Evolutionary conservation across 1,140 invertebrate genomes (phyloP).

Genomic region (Neodiprion fabricii): DNA sequence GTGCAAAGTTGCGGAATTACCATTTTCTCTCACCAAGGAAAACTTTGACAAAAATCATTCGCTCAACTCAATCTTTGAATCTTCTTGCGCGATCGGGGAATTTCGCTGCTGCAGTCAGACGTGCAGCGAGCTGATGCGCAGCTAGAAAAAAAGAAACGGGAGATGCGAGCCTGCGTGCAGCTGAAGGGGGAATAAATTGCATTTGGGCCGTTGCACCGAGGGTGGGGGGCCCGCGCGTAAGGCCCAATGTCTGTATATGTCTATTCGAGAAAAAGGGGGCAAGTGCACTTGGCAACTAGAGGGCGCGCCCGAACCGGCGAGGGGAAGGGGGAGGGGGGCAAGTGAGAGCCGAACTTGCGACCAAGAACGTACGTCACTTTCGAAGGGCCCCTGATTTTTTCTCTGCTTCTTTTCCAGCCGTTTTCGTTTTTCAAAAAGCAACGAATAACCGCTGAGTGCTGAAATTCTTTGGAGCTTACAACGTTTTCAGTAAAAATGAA

Average conservation of each 20-base stretch:
- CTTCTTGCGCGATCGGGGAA: conserved; percentile 21
- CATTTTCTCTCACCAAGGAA: too few relatives aligned
- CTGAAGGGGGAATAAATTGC: conserved; percentile 51
- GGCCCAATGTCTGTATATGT: conserved; percentile 29
- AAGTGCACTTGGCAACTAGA: conserved; percentile 59
- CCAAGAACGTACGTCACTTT: background rate
- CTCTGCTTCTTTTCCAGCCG: too few relatives aligned
- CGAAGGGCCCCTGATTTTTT: background rate
- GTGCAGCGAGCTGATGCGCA: too few relatives aligned
- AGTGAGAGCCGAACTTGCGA: conserved; percentile 16
- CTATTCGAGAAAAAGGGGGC: conserved; percentile 47
- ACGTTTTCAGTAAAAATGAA: too few relatives aligned
- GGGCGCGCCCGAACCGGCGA: conserved; percentile 29
- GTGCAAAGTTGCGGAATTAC: background rate
- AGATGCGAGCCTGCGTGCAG: conserved; percentile 33
- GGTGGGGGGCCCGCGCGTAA: conserved; percentile 30
- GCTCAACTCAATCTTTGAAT: conserved; percentile 22
- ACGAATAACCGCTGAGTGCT: too few relatives aligned
- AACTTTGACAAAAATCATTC: background rate
- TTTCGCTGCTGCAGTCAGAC: background rate
- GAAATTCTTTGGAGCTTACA: too few relatives aligned
- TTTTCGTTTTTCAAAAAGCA: too few relatives aligned
- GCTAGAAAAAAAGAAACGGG: conserved; percentile 28
- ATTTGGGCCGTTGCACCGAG: conserved; percentile 55
- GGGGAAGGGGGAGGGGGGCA: conserved; percentile 30